A percentile compares a stretch with the other conserved stretches of the same genome.
Conservation (phyloP, 2,797 vertebrate genomes). For the Hirundo rustica region DNA sequence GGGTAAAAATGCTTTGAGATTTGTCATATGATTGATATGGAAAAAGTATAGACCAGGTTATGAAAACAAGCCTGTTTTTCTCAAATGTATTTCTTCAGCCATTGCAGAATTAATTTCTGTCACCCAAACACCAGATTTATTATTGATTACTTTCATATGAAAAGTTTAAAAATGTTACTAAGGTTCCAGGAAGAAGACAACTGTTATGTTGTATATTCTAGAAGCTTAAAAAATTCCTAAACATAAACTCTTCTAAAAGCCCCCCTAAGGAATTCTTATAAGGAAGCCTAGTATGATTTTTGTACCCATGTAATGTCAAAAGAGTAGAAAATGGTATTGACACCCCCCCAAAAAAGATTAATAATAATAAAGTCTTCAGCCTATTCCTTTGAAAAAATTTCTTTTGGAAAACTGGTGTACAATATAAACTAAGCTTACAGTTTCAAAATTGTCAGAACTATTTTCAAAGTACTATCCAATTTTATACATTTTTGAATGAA, state of each 20-base stretch:
- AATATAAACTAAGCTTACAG: neutral
- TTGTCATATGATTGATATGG: neutral
- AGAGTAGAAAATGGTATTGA: neutral
- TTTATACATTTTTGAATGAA: neutral
- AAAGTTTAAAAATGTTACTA: neutral
- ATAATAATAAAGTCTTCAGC: neutral
- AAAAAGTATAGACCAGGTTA: neutral
- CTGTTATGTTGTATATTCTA: neutral
- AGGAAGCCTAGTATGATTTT: neutral
- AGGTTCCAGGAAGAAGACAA: neutral
- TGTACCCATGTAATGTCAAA: neutral
- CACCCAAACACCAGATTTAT: neutral
- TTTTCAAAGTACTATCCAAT: neutral
- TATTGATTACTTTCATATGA: neutral
- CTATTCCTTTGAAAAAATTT: neutral
- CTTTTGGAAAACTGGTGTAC: neutral
- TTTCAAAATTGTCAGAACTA: neutral
- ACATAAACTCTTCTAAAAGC: neutral
- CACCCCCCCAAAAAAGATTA: accelerated
- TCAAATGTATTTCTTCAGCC: neutral
- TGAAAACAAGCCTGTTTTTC: neutral
- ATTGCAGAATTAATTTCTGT: neutral
- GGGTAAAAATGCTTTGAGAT: neutral
- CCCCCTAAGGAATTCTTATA: neutral
- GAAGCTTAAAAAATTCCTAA: neutral